Evolutionary conservation across 2,888 invertebrate genomes (phyloP).

Genomic region (Ecdyonurus torrentis): DNA sequence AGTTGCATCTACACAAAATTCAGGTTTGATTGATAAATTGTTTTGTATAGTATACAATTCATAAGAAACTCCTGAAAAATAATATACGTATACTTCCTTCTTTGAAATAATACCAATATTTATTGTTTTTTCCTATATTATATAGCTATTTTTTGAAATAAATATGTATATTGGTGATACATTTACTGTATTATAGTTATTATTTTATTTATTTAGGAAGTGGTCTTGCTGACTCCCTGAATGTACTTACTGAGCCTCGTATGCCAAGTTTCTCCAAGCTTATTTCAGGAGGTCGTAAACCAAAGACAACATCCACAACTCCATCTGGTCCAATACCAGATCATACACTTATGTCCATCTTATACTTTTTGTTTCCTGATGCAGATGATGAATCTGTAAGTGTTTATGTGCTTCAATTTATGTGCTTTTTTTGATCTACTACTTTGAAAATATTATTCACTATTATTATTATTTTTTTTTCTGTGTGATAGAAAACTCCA

Average conservation of each 20-base stretch:
- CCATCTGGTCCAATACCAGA: conserved; percentile 52
- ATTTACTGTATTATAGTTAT: too few species aligned
- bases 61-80: neutral
- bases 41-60: neutral
- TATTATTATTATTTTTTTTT: conserved; percentile 6
- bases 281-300: neutral
- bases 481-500: conserved; percentile 21
- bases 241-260: conserved; percentile 58
- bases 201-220: conserved; percentile 11
- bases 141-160: too few species aligned
- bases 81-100: neutral
- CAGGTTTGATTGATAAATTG: neutral
- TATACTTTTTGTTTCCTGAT: conserved; percentile 80
- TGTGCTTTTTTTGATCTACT: conserved; percentile 9
- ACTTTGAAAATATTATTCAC: conserved; percentile 2
- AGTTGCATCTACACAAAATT: conserved; percentile 16
- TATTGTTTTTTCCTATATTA: too few species aligned
- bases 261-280: conserved; percentile 44
- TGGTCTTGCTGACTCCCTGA: conserved; percentile 24
- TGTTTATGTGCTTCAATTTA: too few species aligned
- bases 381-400: conserved; percentile 59
- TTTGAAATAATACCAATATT: neutral
- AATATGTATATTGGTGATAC: too few species aligned
- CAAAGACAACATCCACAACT: neutral
- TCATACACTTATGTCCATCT: conserved; percentile 53